Base-by-base conservation (phyloP, 2,797 vertebrate species). In the Spea hammondii region DNA sequence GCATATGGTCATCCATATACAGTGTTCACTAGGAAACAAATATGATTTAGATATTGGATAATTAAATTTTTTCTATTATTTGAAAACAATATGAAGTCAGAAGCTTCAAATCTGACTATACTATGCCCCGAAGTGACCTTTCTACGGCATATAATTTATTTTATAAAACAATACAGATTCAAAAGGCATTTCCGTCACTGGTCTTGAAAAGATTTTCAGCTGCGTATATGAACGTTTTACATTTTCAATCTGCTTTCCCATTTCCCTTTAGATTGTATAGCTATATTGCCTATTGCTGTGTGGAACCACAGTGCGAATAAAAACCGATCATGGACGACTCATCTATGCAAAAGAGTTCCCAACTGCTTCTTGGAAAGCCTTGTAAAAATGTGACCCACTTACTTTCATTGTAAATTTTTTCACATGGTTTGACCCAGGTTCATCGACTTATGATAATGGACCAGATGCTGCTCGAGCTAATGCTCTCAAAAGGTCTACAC, bases 381-480 rank as follows among this genome's bases (percentile, higher is more conserved):
- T 71, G 51, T 59, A 72, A 76, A 76, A 65, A 47, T 49, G 5
- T 49, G 75, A 77, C 50, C 60, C 62, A 53, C 64, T 67, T 72
- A 72, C 59, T 67, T 76, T 64, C 67, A 73, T 32, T 73, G 54
- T 59, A 68, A 53, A 72, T 77, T 65, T 50, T 14, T 4, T 51
- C 48, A 17, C n/a, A 13, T 66, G n/a, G 54, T 45, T 70, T 81
- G 69, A 77, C 74, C 79, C 14, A 60, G 59, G 74, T 53, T 73
- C 67, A 80, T 76, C 70, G 57, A 45, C 59, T 45, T 17, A 80
- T 79, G 85, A 76, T 72, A 70, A 85, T 83, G 88, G 79, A 55
- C 65, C 9, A 10, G 84, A 78, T 77, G 80, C 85, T 89, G 81
- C 80, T 85, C 68, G 84, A 85, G 74, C 82, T 78, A 84, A 74